These are phyloP conservation scores for Dysmachus trigonus DNA, from an alignment of 2,888 invertebrate species.

Conservation along the genomic window DNA sequence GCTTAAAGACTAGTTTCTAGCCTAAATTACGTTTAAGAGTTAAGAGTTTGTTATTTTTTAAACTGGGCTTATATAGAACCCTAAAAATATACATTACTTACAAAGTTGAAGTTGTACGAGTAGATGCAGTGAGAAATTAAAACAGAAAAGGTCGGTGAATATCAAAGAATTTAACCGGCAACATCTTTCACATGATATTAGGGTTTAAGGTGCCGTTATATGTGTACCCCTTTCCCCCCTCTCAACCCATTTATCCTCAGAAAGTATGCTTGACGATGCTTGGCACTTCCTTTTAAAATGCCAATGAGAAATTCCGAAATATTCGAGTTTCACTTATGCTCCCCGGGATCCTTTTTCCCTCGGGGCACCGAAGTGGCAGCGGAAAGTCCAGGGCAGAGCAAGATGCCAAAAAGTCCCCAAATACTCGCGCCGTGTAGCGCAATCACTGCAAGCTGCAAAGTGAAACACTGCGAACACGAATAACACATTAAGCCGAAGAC, in stretches of 20 bases:
- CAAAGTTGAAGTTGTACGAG: neutral
- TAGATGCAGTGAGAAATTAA: neutral
- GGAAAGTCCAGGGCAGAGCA: neutral
- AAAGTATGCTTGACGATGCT: neutral
- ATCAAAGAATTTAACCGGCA: neutral
- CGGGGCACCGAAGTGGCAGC: neutral
- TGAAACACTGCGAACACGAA: conserved; percentile 36
- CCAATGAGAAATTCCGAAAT: neutral
- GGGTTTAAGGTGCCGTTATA: neutral
- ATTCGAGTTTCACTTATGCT: neutral
- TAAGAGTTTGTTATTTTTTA: no score
- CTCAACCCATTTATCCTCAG: neutral
- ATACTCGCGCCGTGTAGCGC: neutral
- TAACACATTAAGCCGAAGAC: conserved; percentile 37
- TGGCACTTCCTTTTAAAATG: neutral
- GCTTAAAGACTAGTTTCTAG: no score
- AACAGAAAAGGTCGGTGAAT: neutral
- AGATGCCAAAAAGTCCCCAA: neutral
- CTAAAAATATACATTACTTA: neutral
- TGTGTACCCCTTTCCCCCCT: neutral
- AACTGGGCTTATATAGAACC: no score
- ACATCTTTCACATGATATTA: neutral
- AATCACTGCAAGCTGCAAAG: conserved; percentile 24
- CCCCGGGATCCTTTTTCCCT: neutral
- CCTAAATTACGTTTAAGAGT: no score